phyloP scores from a whole-genome alignment of 2,797 vertebrate species.

The Scleropages formosus region DNA sequence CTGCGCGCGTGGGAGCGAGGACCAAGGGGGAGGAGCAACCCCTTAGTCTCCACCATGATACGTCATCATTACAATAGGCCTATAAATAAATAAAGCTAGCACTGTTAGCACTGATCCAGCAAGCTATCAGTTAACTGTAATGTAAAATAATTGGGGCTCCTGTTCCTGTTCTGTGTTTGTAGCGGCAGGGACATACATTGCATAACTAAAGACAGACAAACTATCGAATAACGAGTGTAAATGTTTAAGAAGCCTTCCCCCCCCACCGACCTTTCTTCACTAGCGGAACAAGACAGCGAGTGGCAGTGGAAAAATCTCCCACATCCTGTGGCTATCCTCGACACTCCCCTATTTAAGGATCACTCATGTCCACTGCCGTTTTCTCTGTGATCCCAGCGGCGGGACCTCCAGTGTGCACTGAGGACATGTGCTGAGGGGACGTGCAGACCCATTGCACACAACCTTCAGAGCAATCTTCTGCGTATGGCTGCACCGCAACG shows the following conservation, averaged over 20 bases:
- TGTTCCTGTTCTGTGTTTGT: too few species aligned
- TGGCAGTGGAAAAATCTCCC: slow-evolving; percentile 61
- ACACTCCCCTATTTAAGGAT: slow-evolving; percentile 44
- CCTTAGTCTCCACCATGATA: too few species aligned
- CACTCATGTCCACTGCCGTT: slow-evolving; percentile 38
- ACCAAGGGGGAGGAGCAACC: too few species aligned
- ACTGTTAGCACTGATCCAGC: too few species aligned
- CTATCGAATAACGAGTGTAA: slow-evolving; percentile 43
- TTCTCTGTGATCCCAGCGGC: slow-evolving; percentile 44
- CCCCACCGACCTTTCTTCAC: slow-evolving; percentile 19
- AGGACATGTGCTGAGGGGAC: slow-evolving; percentile 37
- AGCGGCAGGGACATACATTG: too few species aligned
- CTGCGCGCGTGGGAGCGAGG: too few species aligned
- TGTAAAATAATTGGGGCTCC: too few species aligned
- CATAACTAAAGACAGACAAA: background rate
- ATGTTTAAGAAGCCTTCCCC: slow-evolving; percentile 50
- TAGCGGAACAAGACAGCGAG: slow-evolving; percentile 52
- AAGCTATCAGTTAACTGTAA: too few species aligned
- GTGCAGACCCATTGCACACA: slow-evolving; percentile 46
- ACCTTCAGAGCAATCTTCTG: slow-evolving; percentile 57
- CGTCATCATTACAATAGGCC: too few species aligned
- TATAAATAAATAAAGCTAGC: too few species aligned
- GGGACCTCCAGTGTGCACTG: slow-evolving; percentile 42
- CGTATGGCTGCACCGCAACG: too few species aligned
- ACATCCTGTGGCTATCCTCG: slow-evolving; percentile 46